Base-by-base conservation (phyloP, 2,888 invertebrate genomes). In the Synergus japonicus region DNA sequence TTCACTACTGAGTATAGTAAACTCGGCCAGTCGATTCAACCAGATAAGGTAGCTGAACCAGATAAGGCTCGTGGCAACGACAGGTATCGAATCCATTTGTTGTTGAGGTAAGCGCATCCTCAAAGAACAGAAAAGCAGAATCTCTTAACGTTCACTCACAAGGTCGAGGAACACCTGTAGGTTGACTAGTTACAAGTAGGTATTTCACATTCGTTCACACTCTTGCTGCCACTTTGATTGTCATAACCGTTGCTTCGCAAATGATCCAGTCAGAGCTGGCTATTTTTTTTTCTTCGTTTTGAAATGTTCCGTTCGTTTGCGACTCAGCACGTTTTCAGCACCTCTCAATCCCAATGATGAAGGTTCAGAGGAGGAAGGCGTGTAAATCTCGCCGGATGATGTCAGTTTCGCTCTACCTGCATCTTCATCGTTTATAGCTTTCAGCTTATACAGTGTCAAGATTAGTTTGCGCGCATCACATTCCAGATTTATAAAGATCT, bases 161-260 rank as follows among this genome's bases (percentile, higher is more conserved):
- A 89, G 89, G 89, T 89, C 89, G 87, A 87, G 88, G 83, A 87
- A 89, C 87, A 86, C 83, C 84, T 81, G 84, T 83, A 84, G 82
- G 86, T 82, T 80, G 78, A 80, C 81, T 78, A 77, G 76, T 81
- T 84, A 85, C 85, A 81, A 81, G 78, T 84, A 83, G 29, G 29
- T 29, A 29, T 12, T 63, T 63, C 60, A 63, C 60, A 87, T 85
- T 87, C 85, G 18, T 63, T 63, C 60, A 63, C 60, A 87, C 86
- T 87, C 85, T 81, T 81, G 83, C 81, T 81, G 83, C 86, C 84
- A 85, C 83, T 86, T 83, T 87, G 87, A 89, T 89, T 89, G 88
- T 89, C 87, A 88, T 89, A 89, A 88, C 89, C 88, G 89, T 89
- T 89, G 85, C 85, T 83, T 79, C 65, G 60, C 66, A 41, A 76